phyloP scores from a whole-genome alignment of 2,888 invertebrate species.

The Atherix ibis region DNA sequence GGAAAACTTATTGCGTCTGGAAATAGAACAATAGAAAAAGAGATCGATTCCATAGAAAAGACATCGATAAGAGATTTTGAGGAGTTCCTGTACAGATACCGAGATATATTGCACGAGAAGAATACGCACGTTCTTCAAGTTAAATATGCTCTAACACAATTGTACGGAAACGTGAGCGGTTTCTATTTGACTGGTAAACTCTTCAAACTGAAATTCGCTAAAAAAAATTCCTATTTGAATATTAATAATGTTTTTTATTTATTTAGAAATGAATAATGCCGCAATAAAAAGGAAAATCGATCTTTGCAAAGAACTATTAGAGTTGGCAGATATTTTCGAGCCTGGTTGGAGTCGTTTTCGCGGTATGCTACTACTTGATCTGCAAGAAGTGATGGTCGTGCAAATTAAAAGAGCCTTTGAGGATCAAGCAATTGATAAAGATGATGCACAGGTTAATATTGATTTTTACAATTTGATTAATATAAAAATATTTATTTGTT shows the following conservation, averaged over 20 bases:
- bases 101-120: slow-evolving; percentile 44
- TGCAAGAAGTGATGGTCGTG: slow-evolving; percentile 45
- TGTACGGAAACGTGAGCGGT: slow-evolving; percentile 47
- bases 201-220: background rate
- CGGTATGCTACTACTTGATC: slow-evolving; percentile 45
- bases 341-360: slow-evolving; percentile 49
- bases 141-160: slow-evolving; percentile 51
- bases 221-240: background rate
- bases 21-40: slow-evolving; percentile 44
- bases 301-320: slow-evolving; percentile 49
- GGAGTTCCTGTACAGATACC: slow-evolving; percentile 45
- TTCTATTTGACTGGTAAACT: slow-evolving; percentile 37
- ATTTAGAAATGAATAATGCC: slow-evolving; percentile 39
- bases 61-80: slow-evolving; percentile 40
- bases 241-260: background rate
- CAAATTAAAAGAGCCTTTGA: slow-evolving; percentile 41
- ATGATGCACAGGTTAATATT: slow-evolving; percentile 36
- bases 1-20: slow-evolving; percentile 44
- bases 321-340: slow-evolving; percentile 44
- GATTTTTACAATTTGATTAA: slow-evolving; percentile 3
- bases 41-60: slow-evolving; percentile 39
- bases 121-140: slow-evolving; percentile 52
- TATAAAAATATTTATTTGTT: slow-evolving; percentile 5
- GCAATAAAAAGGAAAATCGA: slow-evolving; percentile 43
- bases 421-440: slow-evolving; percentile 36